Evolutionary conservation across 2,797 vertebrate species (phyloP).

Genomic region (Taeniopygia guttata): DNA sequence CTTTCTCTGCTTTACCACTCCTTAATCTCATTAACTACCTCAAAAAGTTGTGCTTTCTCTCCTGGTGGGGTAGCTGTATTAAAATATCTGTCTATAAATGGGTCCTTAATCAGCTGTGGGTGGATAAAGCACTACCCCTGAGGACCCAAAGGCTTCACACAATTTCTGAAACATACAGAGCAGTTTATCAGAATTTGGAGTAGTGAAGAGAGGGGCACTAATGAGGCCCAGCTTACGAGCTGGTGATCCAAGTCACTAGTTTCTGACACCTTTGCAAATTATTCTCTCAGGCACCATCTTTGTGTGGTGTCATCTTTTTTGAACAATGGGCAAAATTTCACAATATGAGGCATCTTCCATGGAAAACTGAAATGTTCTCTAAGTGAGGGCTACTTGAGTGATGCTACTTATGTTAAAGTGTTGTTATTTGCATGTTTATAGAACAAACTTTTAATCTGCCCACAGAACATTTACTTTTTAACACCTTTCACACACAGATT

Average conservation of each 20-base stretch:
- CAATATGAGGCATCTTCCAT: background rate
- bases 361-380: background rate
- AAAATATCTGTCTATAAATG: background rate
- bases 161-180: background rate
- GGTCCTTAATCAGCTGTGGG: background rate
- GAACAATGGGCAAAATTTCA: background rate
- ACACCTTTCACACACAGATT: rapidly evolving
- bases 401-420: background rate
- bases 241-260: background rate
- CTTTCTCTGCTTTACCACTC: conserved; percentile 11
- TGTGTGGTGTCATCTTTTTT: background rate
- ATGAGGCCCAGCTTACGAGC: background rate
- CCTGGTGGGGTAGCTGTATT: background rate
- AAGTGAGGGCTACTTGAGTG: background rate
- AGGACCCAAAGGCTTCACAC: background rate
- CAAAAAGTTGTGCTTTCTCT: background rate
- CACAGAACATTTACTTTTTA: background rate
- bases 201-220: background rate
- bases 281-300: background rate
- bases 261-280: background rate
- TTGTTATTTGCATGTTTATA: background rate
- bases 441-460: background rate
- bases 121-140: background rate
- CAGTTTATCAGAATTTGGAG: background rate
- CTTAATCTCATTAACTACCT: conserved; percentile 40